phyloP scores from a whole-genome alignment of 35 echinoderm and acorn worm genomes.

The Hemicentrotus pulcherrimus region DNA sequence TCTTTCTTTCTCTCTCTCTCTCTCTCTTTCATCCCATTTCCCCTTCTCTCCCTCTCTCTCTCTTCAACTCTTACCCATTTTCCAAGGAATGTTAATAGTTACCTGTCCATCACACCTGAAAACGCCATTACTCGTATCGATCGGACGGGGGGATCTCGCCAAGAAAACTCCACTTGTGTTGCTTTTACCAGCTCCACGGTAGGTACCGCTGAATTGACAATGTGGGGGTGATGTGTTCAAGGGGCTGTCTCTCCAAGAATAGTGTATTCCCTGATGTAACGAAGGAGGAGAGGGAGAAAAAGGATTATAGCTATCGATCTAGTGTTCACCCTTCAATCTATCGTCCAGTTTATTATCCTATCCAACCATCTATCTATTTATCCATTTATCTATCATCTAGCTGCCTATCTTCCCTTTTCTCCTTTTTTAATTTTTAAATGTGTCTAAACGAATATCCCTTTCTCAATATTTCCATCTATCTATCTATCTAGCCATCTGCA shows the following conservation, averaged over 20 bases:
- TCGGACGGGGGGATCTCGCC: neutral
- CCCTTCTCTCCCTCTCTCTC: neutral
- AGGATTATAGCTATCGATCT: neutral
- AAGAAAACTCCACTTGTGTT: neutral
- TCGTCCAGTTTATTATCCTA: neutral
- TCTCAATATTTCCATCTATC: too few relatives aligned
- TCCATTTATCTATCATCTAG: neutral
- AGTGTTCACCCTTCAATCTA: neutral
- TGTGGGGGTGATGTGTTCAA: neutral
- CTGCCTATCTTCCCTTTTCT: neutral
- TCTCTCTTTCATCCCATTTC: neutral
- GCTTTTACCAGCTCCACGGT: neutral
- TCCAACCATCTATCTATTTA: neutral
- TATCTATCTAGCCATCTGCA: too few relatives aligned
- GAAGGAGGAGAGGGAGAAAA: neutral
- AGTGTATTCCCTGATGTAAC: neutral
- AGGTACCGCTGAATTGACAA: constrained; percentile 1
- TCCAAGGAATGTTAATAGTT: constrained; percentile 12
- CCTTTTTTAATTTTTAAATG: too few relatives aligned
- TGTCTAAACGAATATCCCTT: too few relatives aligned
- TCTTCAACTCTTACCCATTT: neutral
- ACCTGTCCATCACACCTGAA: neutral
- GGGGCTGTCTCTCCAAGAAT: neutral
- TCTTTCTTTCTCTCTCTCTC: neutral
- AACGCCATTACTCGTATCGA: neutral